Evolutionary conservation across 2,888 invertebrate species (phyloP).

Genomic region (Ennomos erosarius): DNA sequence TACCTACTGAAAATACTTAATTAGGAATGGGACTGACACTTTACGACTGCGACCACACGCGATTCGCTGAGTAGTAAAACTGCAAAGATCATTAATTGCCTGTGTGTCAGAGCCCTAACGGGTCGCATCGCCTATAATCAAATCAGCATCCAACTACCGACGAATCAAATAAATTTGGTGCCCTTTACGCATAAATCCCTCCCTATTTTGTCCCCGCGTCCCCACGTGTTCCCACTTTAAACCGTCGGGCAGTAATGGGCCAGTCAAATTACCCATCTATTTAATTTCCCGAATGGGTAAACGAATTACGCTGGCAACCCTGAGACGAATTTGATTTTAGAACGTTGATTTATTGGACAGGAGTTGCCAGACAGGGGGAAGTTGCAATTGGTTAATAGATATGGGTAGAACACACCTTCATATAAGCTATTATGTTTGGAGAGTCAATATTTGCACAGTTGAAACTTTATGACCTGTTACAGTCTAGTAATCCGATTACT

Average conservation of each 20-base stretch:
- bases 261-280: conserved; percentile 83
- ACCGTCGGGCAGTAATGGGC: conserved; percentile 72
- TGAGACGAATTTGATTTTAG: conserved; percentile 80
- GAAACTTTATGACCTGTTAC: neutral
- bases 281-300: conserved; percentile 83
- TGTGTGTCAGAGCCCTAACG: neutral
- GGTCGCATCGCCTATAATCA: conserved; percentile 37
- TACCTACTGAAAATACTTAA: too few relatives aligned
- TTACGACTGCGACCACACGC: too few relatives aligned
- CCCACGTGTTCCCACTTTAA: conserved; percentile 62
- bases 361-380: conserved; percentile 25
- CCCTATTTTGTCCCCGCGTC: conserved; percentile 65
- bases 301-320: conserved; percentile 82
- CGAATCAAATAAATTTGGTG: conserved; percentile 60
- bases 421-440: conserved; percentile 11
- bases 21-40: too few relatives aligned
- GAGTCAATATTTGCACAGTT: conserved; percentile 4
- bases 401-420: neutral
- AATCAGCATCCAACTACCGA: conserved; percentile 38
- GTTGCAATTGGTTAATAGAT: conserved; percentile 22
- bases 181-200: conserved; percentile 70
- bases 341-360: conserved; percentile 70
- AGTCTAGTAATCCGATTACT: too few relatives aligned
- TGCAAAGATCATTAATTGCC: too few relatives aligned
- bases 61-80: too few relatives aligned